Base-by-base conservation (phyloP, 2,797 vertebrate genomes). In the Kryptopterus vitreolus region DNA sequence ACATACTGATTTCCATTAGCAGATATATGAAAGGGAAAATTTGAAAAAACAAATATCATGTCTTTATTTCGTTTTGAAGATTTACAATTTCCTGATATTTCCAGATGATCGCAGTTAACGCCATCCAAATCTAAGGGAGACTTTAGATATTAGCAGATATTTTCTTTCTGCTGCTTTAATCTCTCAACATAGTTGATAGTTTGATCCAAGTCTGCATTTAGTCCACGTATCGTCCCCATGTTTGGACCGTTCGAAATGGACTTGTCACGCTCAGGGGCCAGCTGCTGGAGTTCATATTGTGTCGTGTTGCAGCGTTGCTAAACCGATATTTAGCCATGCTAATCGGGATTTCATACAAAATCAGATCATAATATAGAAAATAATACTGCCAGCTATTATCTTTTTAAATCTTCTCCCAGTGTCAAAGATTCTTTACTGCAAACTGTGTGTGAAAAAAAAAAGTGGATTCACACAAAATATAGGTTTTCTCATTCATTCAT, bases 71-170 rank as follows among this genome's bases (percentile, higher is more conserved):
- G 15, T 9, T 11, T n/a, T 57, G 33, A 61, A 72, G 78, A 82
- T 84, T 73, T 75, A 81, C 38, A 72, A 1, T 79, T 58, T 80
- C 58, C 3, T 8, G 26, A 55, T 68, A 61, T 59, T 61, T 69
- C 82, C 85, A 87, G 76, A 80, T 87, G 85, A 73, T 50, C 38
- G 8, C 15, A 11, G 31, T 79, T n/a, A 79, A 63, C 24, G 13
- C 50, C 26, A 12, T 22, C 16, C 66, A 50, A 55, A 72, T 12
- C 52, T 11, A 58, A 26, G 69, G 69, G 29, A 53, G 0, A 18
- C 6, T 57, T 57, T 24, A 38, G 52, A 38, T 38, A 24, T 43
- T 43, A 43, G 38, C n/a, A 15, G 3, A 18, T 38, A 4, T 33
- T 57, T 73, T 24, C 33, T 57, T 73, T 24, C 20, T 35, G 6